Conservation (phyloP, 2,113 vertebrate genomes). For the Alexandromys fortis region DNA sequence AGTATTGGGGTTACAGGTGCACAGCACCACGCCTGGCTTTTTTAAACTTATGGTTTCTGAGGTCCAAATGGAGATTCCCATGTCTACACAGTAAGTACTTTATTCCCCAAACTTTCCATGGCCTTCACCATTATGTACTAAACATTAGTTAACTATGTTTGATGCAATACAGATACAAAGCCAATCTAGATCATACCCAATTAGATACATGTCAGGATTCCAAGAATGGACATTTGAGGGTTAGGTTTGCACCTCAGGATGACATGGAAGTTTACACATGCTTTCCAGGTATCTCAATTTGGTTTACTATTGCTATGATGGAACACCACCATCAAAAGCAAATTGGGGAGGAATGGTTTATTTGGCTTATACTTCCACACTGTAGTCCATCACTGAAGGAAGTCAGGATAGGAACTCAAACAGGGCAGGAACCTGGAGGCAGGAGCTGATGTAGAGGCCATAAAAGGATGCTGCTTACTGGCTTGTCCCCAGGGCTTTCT, state of each 20-base stretch:
- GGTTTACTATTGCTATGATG: background rate
- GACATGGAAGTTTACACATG: background rate
- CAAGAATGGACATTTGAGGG: background rate
- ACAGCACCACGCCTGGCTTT: background rate
- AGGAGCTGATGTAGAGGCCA: background rate
- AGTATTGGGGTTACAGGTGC: background rate
- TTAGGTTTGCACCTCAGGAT: background rate
- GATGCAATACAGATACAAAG: background rate
- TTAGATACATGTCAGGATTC: background rate
- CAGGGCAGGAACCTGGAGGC: background rate
- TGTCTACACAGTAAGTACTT: no score
- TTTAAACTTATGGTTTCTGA: background rate
- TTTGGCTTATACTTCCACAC: background rate
- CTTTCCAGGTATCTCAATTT: background rate
- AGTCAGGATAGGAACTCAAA: background rate
- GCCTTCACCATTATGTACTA: background rate
- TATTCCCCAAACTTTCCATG: background rate
- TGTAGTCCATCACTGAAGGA: background rate
- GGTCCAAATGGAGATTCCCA: no score
- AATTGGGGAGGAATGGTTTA: background rate
- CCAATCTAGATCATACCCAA: background rate
- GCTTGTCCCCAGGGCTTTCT: background rate
- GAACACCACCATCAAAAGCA: background rate
- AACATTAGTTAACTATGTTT: background rate
- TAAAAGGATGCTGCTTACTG: background rate